These are phyloP conservation scores for Cerceris rybyensis DNA, from an alignment of 2,888 invertebrate species.

Conservation along the genomic window DNA sequence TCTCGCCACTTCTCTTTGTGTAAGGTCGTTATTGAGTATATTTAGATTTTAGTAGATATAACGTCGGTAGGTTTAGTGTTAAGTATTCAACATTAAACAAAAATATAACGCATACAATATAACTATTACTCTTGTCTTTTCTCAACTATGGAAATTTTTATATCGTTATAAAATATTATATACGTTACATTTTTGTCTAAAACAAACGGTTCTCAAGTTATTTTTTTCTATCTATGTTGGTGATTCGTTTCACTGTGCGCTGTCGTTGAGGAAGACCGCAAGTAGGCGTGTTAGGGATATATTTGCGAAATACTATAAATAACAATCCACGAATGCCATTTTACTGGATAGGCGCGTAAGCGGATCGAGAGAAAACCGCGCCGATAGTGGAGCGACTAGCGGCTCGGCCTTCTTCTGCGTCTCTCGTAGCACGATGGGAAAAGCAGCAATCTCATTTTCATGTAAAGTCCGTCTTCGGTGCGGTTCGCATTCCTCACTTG, in stretches of 20 bases:
- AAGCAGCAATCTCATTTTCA: constrained; percentile 69
- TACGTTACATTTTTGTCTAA: no score
- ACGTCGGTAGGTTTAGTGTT: no score
- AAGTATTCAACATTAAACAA: no score
- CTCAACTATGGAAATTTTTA: no score
- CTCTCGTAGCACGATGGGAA: constrained; percentile 56
- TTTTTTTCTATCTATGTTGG: no score
- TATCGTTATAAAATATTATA: no score
- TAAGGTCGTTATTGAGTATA: no score
- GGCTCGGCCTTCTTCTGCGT: constrained; percentile 66
- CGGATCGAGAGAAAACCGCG: constrained; percentile 65
- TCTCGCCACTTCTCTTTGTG: no score
- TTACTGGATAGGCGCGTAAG: constrained; percentile 56
- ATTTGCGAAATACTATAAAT: constrained; percentile 50
- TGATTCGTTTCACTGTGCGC: no score
- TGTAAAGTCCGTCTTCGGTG: constrained; percentile 60
- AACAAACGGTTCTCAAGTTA: neutral
- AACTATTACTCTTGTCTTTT: no score
- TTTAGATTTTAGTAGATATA: no score
- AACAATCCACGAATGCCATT: constrained; percentile 34
- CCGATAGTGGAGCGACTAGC: constrained; percentile 69
- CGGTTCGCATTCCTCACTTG: constrained; percentile 61
- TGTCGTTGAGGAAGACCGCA: constrained; percentile 39
- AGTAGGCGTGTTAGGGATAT: constrained; percentile 29
- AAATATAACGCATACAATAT: no score